Conservation (phyloP, 37 sponge, comb jelly and placozoan species). For the Diacarnus erythraeanus region DNA sequence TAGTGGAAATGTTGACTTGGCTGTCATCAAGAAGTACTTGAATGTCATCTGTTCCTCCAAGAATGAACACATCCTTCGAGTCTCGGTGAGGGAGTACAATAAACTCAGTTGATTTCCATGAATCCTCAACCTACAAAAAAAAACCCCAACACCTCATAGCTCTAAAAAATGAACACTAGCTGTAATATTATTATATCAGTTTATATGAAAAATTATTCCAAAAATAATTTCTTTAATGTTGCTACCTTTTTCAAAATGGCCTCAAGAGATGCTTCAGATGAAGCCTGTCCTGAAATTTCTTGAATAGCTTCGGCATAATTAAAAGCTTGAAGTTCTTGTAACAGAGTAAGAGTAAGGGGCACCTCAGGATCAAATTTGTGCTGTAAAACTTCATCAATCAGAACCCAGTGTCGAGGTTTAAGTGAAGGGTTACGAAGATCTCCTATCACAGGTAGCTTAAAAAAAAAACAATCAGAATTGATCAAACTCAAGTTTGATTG, state of each 20-base stretch:
- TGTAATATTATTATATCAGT: too few species aligned
- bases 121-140: slow-evolving; percentile 97
- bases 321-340: slow-evolving; percentile 82
- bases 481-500: neutral
- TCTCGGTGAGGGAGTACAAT: slow-evolving; percentile 88
- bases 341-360: slow-evolving; percentile 62
- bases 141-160: too few species aligned
- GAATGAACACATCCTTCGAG: slow-evolving; percentile 94
- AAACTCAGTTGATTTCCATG: slow-evolving; percentile 94
- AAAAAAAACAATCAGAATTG: neutral
- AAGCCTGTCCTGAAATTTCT: slow-evolving; percentile 96
- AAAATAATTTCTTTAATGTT: too few species aligned
- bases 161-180: too few species aligned
- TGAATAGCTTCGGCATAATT: slow-evolving; percentile 85
- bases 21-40: slow-evolving; percentile 96
- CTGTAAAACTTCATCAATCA: slow-evolving; percentile 78
- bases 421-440: slow-evolving; percentile 91
- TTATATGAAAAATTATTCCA: too few species aligned
- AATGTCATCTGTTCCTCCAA: slow-evolving; percentile 97
- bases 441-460: slow-evolving; percentile 77
- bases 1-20: slow-evolving; percentile 88
- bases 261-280: slow-evolving; percentile 94
- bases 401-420: slow-evolving; percentile 92
- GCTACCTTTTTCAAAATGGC: slow-evolving; percentile 87
- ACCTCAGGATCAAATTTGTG: slow-evolving; percentile 84